Base-by-base conservation (phyloP, 2,888 invertebrate species). In the Chamaedrilus cognettii region DNA sequence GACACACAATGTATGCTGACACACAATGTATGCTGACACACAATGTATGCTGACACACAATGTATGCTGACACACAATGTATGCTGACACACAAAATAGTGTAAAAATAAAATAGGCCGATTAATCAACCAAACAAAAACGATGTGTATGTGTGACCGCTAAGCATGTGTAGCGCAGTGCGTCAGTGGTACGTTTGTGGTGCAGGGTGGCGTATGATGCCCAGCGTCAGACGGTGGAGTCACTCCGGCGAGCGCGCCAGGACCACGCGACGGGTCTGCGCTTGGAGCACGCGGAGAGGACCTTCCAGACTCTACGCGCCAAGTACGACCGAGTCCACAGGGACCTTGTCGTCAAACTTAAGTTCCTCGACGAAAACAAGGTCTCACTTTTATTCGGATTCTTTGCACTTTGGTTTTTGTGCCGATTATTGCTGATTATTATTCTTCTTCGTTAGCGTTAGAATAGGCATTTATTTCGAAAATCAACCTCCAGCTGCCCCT, bases 281-380 rank as follows among this genome's bases (percentile, higher is more conserved):
- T 33, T 63, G 0, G 61, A 67, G 34, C 61, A 67, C 28, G 64
- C 67, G 15, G 67, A 67, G 50, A 63, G 67, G 30, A 59, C 49
- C 32, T 67, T 67, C 52, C 30, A 34, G 15, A 49, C 57, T 34
- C 56, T 51, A 15, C 57, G 64, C 32, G 33, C 51, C 26, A 42
- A 57, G 28, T 67, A 63, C 55, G 34, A 32, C 11, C 34, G 67
- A 19, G 51, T 67, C 28, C 67, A 67, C 31, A 56, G 59, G 23
- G 67, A 67, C 42, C 67, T 67, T 35, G 59, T 55, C 59, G 57
- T 67, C 59, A 67, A 67, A 32, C 64, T 67, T 3, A 64, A 59
- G 32, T 64, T 67, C 32, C 59, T 67, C 4, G 67, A 67, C 31
- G 67, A 67, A 19, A 67, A 67, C 55, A 67, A 58, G 64, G 67